Evolutionary conservation across 2,888 invertebrate species (phyloP), one percentile per base, ranked within the genome.

Genomic region (Stratiomys singularior): DNA sequence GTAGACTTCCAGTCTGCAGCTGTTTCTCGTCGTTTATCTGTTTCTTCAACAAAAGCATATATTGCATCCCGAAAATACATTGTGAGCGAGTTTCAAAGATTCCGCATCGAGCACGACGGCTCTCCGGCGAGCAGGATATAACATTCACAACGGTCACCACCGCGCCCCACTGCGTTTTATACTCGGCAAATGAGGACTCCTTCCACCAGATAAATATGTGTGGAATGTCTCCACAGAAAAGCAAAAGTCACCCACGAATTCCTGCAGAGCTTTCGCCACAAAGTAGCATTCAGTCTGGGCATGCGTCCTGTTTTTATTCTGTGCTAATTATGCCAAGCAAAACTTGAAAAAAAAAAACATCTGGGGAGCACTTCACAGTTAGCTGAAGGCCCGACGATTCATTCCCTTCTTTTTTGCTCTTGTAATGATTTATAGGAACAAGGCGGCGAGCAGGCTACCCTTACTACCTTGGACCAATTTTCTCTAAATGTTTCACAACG

Each of bases 1-100:
- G 44, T 66, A 72, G 72, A 72, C 72, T 56, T 72, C 46, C 56
- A 72, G 72, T 72, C 72, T 72, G 72, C 72, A 72, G 56, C 56
- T 28, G 56, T 56, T 67, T 28, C 56, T 28, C 56, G 44, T 21
- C 37, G 44, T 66, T 18, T 18, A 7, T 18, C 23, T 60, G 11
- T 60, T 44, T 21, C 67, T 23, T 44, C 46, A 21, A 44, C 37
- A n/a, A 28, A 56, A 72, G 21, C 30, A 28, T 7, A 56, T 44
- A 56, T 72, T 72, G 56, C 56, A 56, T 30, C 64, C 18, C 37
- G 1, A 37, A 9, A 21, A 15, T 30, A 5, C 30, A 7, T 30
- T 13, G 7, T 63, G 63, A 63, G 27, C 27, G 66, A 44, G 44
- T 37, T 44, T 44, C 66, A 21, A 66, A 66, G 66, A 37, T 37